These are phyloP conservation scores for Gallinago jamesoni DNA, from an alignment of 2,113 vertebrate genomes.

Conservation along the genomic window DNA sequence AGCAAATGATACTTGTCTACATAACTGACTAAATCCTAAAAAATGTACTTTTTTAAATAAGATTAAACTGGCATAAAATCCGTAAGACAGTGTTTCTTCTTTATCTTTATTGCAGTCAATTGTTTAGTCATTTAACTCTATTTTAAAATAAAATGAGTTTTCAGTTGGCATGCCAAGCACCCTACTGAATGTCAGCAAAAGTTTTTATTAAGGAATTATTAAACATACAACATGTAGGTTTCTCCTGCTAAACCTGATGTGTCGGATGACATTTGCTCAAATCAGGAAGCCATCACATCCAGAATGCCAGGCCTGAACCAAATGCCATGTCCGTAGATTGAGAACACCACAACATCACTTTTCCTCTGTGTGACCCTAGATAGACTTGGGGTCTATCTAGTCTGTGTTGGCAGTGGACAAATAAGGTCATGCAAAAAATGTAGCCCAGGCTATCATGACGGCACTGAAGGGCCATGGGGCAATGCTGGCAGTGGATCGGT, in stretches of 20 bases:
- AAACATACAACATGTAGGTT: background rate
- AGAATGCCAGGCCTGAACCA: background rate
- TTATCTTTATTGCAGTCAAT: background rate
- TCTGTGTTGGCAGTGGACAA: background rate
- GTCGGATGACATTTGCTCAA: background rate
- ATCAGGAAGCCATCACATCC: background rate
- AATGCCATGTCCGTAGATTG: background rate
- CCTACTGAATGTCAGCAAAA: background rate
- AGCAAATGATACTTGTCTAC: background rate
- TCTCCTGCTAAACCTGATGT: background rate
- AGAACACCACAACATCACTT: background rate
- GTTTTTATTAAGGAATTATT: background rate
- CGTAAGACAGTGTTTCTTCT: background rate
- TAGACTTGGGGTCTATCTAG: background rate
- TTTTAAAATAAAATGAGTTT: conserved; percentile 16
- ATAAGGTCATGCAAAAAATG: background rate
- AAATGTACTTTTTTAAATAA: background rate
- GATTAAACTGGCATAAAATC: background rate
- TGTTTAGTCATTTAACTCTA: background rate
- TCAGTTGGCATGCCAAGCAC: background rate
- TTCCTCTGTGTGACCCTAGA: background rate
- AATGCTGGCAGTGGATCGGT: background rate
- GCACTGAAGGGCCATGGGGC: background rate
- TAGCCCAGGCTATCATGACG: background rate
- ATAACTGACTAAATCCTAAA: conserved; percentile 1